Conservation (phyloP, 2,797 vertebrate genomes). For the Phoebastria nigripes region DNA sequence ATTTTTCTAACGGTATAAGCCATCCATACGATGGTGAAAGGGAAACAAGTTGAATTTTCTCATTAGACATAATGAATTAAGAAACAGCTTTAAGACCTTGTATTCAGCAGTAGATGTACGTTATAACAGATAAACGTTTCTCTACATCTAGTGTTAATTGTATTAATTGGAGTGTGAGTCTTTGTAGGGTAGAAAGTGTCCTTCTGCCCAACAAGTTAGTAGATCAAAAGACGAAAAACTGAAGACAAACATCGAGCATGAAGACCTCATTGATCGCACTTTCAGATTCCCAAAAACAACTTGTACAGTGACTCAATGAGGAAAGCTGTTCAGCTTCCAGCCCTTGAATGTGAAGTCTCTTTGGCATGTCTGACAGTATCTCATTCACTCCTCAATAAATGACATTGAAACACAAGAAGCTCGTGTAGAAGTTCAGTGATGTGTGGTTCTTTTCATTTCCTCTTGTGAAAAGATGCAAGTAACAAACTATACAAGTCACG, state of each 20-base stretch:
- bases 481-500: not conserved
- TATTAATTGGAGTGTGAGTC: conserved; percentile 72
- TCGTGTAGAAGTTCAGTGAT: conserved; percentile 74
- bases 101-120: conserved; percentile 70
- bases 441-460: conserved; percentile 72
- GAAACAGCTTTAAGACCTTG: conserved; percentile 71
- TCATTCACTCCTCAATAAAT: conserved; percentile 83
- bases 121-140: conserved; percentile 74
- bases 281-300: conserved; percentile 59
- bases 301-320: conserved; percentile 66
- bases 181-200: conserved; percentile 66
- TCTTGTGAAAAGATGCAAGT: conserved; percentile 56
- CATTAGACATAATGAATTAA: conserved; percentile 72
- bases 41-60: conserved; percentile 73
- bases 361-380: conserved; percentile 80
- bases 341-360: conserved; percentile 82
- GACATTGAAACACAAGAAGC: conserved; percentile 74
- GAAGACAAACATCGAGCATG: conserved; percentile 67
- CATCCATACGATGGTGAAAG: conserved; percentile 67
- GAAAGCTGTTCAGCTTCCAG: conserved; percentile 73
- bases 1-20: conserved; percentile 80
- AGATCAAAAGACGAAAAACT: conserved; percentile 66
- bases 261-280: conserved; percentile 72
- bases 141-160: conserved; percentile 76
- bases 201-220: conserved; percentile 67